Evolutionary conservation across 2,888 invertebrate species (phyloP).

Genomic region (Baronia brevicornis): DNA sequence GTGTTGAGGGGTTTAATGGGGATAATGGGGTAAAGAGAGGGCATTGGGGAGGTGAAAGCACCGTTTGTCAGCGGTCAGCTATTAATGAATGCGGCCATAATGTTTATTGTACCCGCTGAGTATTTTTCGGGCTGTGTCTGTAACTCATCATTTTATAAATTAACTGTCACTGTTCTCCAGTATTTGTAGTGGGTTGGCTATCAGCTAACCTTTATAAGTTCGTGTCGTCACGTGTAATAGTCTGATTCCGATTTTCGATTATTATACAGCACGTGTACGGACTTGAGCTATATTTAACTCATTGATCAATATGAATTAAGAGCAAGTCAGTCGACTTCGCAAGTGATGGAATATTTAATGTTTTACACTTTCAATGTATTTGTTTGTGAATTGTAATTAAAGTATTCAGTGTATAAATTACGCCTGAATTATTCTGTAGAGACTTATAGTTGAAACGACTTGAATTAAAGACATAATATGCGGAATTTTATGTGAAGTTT

Average conservation of each 20-base stretch:
- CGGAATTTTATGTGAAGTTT: too few relatives aligned
- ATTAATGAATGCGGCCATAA: slow-evolving; percentile 70
- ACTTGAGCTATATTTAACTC: slow-evolving; percentile 5
- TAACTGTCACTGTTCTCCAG: slow-evolving; percentile 31
- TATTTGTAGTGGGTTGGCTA: slow-evolving; percentile 20
- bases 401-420: slow-evolving; percentile 7
- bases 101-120: slow-evolving; percentile 68
- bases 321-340: slow-evolving; percentile 6
- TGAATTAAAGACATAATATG: too few relatives aligned
- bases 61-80: slow-evolving; percentile 70
- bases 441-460: too few relatives aligned
- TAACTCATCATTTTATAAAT: slow-evolving; percentile 64
- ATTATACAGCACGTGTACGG: slow-evolving; percentile 9
- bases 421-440: neutral
- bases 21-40: slow-evolving; percentile 46
- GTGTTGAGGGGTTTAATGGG: slow-evolving; percentile 40
- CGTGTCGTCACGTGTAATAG: slow-evolving; percentile 4
- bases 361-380: slow-evolving; percentile 3
- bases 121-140: slow-evolving; percentile 51
- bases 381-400: slow-evolving; percentile 8
- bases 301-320: slow-evolving; percentile 13
- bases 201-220: slow-evolving; percentile 9
- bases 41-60: slow-evolving; percentile 47
- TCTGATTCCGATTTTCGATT: slow-evolving; percentile 12
- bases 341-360: slow-evolving; percentile 10